Evolutionary conservation across 2,113 vertebrate genomes (phyloP).

Genomic region (Oreotrochilus melanogaster): DNA sequence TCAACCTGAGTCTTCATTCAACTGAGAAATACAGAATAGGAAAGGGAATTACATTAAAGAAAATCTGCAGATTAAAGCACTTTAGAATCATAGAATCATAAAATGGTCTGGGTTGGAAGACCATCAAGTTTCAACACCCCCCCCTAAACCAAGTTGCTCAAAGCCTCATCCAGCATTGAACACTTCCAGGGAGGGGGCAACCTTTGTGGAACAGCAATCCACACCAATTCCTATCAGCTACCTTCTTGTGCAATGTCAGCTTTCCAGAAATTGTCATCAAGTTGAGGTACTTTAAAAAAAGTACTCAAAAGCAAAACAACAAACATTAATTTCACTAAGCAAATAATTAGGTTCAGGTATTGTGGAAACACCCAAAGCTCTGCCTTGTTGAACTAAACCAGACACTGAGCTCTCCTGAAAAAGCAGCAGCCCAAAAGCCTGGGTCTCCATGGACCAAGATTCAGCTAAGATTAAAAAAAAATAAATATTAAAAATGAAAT

Average conservation of each 20-base stretch:
- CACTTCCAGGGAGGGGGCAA: too few relatives aligned
- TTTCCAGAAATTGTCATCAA: neutral
- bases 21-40: neutral
- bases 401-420: neutral
- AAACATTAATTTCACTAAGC: neutral
- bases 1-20: neutral
- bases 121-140: too few relatives aligned
- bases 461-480: neutral
- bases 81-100: neutral
- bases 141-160: too few relatives aligned
- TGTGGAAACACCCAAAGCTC: neutral
- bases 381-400: accelerated
- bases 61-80: neutral
- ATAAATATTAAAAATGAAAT: neutral
- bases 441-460: neutral
- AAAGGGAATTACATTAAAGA: neutral
- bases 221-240: neutral
- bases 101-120: too few relatives aligned
- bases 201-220: neutral
- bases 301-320: neutral
- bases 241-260: neutral
- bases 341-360: neutral
- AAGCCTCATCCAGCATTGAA: too few relatives aligned
- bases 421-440: neutral
- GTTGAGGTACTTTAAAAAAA: neutral